Conservation (phyloP, 2,113 vertebrate species). For the Anolis carolinensis region DNA sequence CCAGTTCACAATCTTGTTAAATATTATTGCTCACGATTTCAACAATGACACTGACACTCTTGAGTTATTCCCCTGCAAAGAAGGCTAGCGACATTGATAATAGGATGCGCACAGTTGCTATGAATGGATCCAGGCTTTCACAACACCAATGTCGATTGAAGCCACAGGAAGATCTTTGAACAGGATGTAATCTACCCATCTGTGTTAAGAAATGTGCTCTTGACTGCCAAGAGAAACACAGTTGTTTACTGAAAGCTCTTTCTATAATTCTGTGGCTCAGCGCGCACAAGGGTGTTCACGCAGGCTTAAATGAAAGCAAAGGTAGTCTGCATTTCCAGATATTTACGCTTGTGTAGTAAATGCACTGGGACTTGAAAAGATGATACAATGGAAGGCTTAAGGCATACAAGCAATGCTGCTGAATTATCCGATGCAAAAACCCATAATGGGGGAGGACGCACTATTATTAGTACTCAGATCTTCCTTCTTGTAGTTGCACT, state of each 20-base stretch:
- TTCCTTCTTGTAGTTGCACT: conserved; percentile 50
- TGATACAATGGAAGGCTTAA: not conserved
- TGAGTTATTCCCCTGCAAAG: conserved; percentile 22
- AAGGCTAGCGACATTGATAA: conserved; percentile 11
- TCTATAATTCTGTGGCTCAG: conserved; percentile 63
- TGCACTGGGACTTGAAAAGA: not conserved
- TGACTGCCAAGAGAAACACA: conserved; percentile 73
- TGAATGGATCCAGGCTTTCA: conserved; percentile 32
- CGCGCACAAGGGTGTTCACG: conserved; percentile 4
- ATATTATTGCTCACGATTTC: not conserved
- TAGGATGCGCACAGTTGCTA: conserved; percentile 58
- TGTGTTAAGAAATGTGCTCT: conserved; percentile 68
- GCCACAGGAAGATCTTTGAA: conserved; percentile 63
- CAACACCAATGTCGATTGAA: conserved; percentile 64
- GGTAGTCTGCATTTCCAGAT: not conserved
- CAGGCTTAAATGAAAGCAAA: conserved; percentile 53
- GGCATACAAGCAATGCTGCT: not conserved
- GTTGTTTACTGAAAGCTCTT: conserved; percentile 65
- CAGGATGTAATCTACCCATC: conserved; percentile 76
- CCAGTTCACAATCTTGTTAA: conserved; percentile 8
- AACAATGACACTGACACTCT: conserved; percentile 10
- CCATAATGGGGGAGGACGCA: not conserved
- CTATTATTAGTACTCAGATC: no score
- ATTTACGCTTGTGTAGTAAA: not conserved
- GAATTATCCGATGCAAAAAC: conserved; percentile 26